Evolutionary conservation across 2,888 invertebrate genomes (phyloP).

Genomic region (Clusia tigrina): DNA sequence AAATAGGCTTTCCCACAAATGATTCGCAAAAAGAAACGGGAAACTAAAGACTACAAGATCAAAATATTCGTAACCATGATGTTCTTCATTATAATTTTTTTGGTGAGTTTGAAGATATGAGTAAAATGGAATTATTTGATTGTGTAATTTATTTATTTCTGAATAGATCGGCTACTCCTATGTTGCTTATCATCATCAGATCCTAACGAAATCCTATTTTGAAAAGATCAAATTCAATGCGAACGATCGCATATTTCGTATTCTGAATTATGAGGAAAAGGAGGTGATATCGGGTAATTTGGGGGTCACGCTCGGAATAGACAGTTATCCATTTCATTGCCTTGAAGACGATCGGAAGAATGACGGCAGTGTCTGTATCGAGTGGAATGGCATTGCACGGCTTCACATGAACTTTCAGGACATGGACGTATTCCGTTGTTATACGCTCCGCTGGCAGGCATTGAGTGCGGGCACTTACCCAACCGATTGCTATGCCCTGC

Average conservation of each 20-base stretch:
- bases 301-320: conserved; percentile 71
- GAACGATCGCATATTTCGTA: conserved; percentile 75
- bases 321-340: conserved; percentile 75
- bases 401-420: conserved; percentile 74
- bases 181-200: conserved; percentile 82
- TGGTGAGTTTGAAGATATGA: conserved; percentile 60
- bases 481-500: conserved; percentile 86
- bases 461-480: conserved; percentile 73
- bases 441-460: conserved; percentile 84
- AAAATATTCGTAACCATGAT: conserved; percentile 82
- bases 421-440: conserved; percentile 78
- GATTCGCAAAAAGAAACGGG: conserved; percentile 73
- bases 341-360: conserved; percentile 69
- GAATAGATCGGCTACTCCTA: conserved; percentile 80
- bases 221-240: conserved; percentile 84
- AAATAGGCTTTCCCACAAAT: conserved; percentile 76
- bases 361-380: conserved; percentile 78
- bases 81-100: conserved; percentile 81
- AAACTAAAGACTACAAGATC: conserved; percentile 79
- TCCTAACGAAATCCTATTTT: conserved; percentile 83
- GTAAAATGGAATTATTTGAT: background rate
- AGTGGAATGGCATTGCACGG: conserved; percentile 81
- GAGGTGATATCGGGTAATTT: conserved; percentile 74
- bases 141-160: too few species aligned
- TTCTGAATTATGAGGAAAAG: conserved; percentile 75